Evolutionary conservation across 2,113 vertebrate genomes (phyloP).

Genomic region (Gopherus flavomarginatus): DNA sequence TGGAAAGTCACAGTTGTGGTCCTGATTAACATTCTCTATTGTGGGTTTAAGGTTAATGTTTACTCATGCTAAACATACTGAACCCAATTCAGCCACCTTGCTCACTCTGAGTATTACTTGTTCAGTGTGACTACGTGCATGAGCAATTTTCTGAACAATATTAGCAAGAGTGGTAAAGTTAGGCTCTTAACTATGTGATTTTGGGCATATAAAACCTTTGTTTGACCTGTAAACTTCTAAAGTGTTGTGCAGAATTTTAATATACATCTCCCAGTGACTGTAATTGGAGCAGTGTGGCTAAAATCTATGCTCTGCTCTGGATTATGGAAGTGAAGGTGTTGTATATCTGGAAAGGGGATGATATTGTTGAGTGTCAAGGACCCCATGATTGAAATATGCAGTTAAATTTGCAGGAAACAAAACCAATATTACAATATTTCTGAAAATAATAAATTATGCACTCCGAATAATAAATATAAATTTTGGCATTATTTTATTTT

Average conservation of each 20-base stretch:
- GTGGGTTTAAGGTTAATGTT: background rate
- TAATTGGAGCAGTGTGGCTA: background rate
- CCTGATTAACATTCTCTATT: background rate
- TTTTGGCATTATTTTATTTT: slow-evolving; percentile 78
- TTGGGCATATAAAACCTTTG: background rate
- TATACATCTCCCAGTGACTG: background rate
- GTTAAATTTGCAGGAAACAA: slow-evolving; percentile 38
- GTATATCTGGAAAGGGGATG: background rate
- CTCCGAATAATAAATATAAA: slow-evolving; percentile 78
- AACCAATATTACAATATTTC: slow-evolving; percentile 9
- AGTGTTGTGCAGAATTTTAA: background rate
- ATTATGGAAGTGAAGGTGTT: background rate
- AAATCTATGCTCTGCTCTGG: background rate
- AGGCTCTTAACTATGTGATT: rapidly evolving
- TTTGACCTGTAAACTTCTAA: background rate
- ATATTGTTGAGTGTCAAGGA: background rate
- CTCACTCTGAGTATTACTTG: background rate
- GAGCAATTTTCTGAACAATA: background rate
- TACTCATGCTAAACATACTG: background rate
- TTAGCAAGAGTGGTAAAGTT: rapidly evolving
- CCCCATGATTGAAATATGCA: slow-evolving; percentile 9
- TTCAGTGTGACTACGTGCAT: background rate
- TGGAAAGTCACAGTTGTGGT: background rate
- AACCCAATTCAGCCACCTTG: background rate
- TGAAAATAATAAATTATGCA: slow-evolving; percentile 70